phyloP scores from a whole-genome alignment of 2,888 invertebrate genomes.

The Macropis europaea region DNA sequence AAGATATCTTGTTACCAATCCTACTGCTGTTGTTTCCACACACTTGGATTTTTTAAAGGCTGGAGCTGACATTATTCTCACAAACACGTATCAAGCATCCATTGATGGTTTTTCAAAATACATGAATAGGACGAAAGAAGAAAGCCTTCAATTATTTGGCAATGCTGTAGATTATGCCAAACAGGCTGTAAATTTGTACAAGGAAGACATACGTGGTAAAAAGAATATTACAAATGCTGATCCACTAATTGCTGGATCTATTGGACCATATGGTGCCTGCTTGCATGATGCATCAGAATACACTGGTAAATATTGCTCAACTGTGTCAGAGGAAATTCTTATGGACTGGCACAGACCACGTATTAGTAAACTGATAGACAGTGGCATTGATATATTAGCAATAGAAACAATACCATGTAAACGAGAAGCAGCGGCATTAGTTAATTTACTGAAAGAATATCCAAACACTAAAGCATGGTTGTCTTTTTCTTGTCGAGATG shows the following conservation, averaged over 20 bases:
- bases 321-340: conserved; percentile 84
- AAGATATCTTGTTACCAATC: conserved; percentile 88
- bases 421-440: conserved; percentile 90
- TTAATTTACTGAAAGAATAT: conserved; percentile 89
- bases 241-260: conserved; percentile 92
- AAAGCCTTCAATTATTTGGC: conserved; percentile 81
- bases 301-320: conserved; percentile 89
- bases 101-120: conserved; percentile 85
- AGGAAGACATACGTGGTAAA: conserved; percentile 55
- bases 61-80: conserved; percentile 89
- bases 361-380: conserved; percentile 88
- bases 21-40: conserved; percentile 88
- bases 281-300: conserved; percentile 96
- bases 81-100: conserved; percentile 78
- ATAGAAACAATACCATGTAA: conserved; percentile 95
- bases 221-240: conserved; percentile 63
- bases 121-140: conserved; percentile 85
- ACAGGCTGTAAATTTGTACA: conserved; percentile 83
- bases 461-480: conserved; percentile 92
- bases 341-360: conserved; percentile 92
- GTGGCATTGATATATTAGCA: conserved; percentile 92
- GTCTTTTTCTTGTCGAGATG: conserved; percentile 89
- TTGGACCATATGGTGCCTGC: conserved; percentile 96
- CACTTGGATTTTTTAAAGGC: conserved; percentile 92
- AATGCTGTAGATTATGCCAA: conserved; percentile 84